Evolutionary conservation across 2,888 invertebrate species (phyloP), one percentile per base, ranked within the genome.

Genomic region (Amaurobius ferox): DNA sequence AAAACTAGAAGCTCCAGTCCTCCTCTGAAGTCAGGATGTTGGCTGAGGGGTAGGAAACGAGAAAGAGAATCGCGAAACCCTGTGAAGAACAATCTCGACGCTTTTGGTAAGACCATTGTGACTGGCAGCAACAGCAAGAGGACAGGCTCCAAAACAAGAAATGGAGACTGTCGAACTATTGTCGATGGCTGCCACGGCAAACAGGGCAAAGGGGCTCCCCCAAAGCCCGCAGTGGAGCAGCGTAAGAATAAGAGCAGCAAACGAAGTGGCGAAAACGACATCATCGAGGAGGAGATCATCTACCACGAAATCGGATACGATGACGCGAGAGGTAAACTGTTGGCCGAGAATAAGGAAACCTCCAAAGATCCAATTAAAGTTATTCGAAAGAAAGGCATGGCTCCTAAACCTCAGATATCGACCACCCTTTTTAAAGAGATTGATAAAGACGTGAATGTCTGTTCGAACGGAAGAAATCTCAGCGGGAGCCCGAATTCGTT

Each of bases 341-440:
- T 55, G 2, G 66, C 48, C 3, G 55, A 39, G 11, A 71, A 64
- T 5, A 29, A 64, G 23, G 48, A 32, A 0, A 29, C 16, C 11
- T 40, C 16, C 28, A 81, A 81, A 48, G 81, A 26, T 5, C 68
- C 80, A 0, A 28, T 3, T 11, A 68, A 62, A 13, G 40, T 48
- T 7, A 26, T 44, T 26, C 39, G 76, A n/a, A 83, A 83, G 66
- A 83, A 83, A 48, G 77, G 83, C 9, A 64, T 66, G 64, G 83
- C 83, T 3, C 80, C 80, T 7, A 80, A 74, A 23, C 83, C 83
- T 1, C 79, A 80, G 26, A 66, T 67, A 2, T 9, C 79, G 0
- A 74, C 55, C n/a, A 39, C 26, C 0, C 26, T 55, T 19, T 19
- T 76, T 7, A 81, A 74, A 23, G 80, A 81, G 13, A 39, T 44